Base-by-base conservation (phyloP, 2,888 invertebrate genomes). In the Beris morrisii region DNA sequence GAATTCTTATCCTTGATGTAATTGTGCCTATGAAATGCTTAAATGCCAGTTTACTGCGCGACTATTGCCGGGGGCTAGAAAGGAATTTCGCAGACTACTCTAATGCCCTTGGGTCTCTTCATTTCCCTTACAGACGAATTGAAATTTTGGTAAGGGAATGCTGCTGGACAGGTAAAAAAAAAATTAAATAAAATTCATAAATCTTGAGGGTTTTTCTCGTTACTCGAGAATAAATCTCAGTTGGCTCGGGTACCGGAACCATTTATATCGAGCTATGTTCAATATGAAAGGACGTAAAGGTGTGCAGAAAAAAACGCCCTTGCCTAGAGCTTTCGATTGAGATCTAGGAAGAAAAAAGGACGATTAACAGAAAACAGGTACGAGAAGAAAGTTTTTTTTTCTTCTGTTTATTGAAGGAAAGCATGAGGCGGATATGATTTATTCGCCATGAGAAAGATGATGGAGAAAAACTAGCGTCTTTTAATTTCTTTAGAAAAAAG, bases 371-470 rank as follows among this genome's bases (percentile, higher is more conserved):
- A 38, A 38, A 38, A 38, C 9, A 38, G 38, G 38, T 38, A 38
- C 5, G 38, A 38, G 9, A 38, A 38, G 9, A 38, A 38, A 5
- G 38, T 38, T 38, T 38, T 38, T 38, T 38, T 38, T 3, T 38
- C 38, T 38, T 38, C 54, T 38, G 55, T 22, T 13, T 38, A 43
- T 56, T 56, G 55, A 56, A 7, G 13, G 38, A n/a, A 56, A 15
- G 55, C 55, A 56, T 43, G 38, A 56, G 55, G 55, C 55, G 55
- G 38, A 56, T 38, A 56, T 56, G 43, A 56, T 56, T 56, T 43
- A 38, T 56, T 13, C 43, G 13, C 4, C 11, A 5, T 13, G 13
- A n/a, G n/a, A 5, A 56, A 56, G 38, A 38, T 9, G 38, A 56
- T 43, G 38, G 15, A 43, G n/a, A 53, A n/a, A 30, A 53, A 28